phyloP scores from a whole-genome alignment of 1,140 invertebrate species.

The Daktulosphaira vitifoliae region DNA sequence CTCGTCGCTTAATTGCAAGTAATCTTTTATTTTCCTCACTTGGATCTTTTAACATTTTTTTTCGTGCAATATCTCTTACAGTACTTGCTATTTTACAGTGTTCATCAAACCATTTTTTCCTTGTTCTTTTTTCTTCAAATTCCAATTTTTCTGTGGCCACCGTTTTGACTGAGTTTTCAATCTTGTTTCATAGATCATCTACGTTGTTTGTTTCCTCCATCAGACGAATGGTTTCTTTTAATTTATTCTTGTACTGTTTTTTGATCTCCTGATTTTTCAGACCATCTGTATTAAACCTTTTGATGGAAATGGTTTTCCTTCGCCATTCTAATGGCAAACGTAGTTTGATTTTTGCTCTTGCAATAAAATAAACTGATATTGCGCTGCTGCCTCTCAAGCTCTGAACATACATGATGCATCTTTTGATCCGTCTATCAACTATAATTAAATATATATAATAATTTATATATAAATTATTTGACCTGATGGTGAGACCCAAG shows the following conservation, averaged over 20 bases:
- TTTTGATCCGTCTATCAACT: not conserved
- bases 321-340: conserved; percentile 18
- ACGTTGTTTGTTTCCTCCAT: too few species aligned
- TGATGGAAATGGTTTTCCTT: not conserved
- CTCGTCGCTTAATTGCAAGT: too few species aligned
- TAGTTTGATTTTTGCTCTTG: not conserved
- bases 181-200: not conserved
- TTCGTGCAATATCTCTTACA: not conserved
- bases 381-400: not conserved
- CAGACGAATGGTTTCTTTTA: too few species aligned
- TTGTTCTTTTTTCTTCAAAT: not conserved
- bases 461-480: not conserved
- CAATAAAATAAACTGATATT: not conserved
- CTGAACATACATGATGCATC: not conserved
- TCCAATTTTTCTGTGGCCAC: not conserved
- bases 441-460: conserved; percentile 37
- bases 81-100: not conserved
- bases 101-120: conserved; percentile 2
- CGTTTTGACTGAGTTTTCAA: not conserved
- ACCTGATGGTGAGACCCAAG: conserved; percentile 36
- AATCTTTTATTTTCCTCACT: too few species aligned
- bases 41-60: too few species aligned
- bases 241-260: not conserved
- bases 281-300: not conserved
- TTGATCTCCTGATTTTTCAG: not conserved